Evolutionary conservation across 2,888 invertebrate genomes (phyloP).

Genomic region (Thymelicus acteon): DNA sequence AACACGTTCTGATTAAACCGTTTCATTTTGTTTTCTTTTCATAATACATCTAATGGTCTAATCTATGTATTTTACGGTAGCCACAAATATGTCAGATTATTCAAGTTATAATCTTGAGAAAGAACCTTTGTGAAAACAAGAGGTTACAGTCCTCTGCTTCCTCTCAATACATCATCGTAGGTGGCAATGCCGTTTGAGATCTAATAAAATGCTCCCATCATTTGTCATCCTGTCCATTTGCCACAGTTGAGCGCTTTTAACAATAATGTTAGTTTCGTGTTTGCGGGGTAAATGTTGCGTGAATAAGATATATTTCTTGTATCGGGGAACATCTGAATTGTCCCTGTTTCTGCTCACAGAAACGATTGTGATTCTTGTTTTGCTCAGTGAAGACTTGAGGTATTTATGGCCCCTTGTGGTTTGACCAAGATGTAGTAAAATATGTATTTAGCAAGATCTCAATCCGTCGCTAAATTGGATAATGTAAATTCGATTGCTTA

Average conservation of each 20-base stretch:
- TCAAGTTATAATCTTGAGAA: neutral
- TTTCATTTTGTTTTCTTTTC: too few relatives aligned
- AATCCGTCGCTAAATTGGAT: too few relatives aligned
- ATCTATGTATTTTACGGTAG: too few relatives aligned
- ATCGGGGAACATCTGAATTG: neutral
- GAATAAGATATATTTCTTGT: conserved; percentile 25
- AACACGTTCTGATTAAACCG: too few relatives aligned
- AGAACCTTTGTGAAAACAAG: conserved; percentile 3
- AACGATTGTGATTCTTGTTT: conserved; percentile 1
- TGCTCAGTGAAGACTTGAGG: neutral
- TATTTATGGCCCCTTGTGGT: neutral
- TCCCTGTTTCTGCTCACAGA: neutral
- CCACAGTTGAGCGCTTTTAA: conserved; percentile 35
- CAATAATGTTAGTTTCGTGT: conserved; percentile 36
- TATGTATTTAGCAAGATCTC: too few relatives aligned
- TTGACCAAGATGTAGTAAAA: too few relatives aligned
- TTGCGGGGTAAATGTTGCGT: conserved; percentile 35
- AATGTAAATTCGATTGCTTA: too few relatives aligned
- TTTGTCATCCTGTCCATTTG: conserved; percentile 35
- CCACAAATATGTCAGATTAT: neutral
- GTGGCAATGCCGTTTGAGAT: conserved; percentile 36
- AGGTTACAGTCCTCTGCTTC: conserved; percentile 9
- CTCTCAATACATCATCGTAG: conserved; percentile 22
- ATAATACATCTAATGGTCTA: too few relatives aligned
- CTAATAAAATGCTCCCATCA: conserved; percentile 34